Conservation (phyloP, 2,888 invertebrate species). For the Aphidoletes aphidimyza region DNA sequence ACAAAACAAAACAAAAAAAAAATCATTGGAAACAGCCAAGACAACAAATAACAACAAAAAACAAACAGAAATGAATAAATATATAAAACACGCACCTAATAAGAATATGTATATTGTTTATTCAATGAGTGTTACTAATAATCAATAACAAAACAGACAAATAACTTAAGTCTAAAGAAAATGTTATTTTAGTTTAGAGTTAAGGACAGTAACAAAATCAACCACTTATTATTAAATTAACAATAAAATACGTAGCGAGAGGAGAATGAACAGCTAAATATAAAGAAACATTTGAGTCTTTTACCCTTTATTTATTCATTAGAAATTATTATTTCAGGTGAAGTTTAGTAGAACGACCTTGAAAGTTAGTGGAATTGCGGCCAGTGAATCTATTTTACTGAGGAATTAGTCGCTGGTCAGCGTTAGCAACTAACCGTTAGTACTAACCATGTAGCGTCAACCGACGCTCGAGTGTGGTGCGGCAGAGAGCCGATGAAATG, state of each 20-base stretch:
- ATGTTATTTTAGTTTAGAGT: conserved; percentile 6
- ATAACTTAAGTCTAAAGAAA: conserved; percentile 39
- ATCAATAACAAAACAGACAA: conserved; percentile 21
- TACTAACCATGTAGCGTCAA: no score
- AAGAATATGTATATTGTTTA: conserved; percentile 50
- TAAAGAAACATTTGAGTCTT: neutral
- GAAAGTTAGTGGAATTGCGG: no score
- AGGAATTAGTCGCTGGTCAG: no score
- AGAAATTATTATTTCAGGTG: no score
- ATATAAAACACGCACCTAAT: neutral
- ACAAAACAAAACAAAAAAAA: no score
- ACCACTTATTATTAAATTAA: conserved; percentile 21
- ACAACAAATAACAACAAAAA: neutral
- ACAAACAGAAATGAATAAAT: neutral
- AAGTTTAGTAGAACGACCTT: no score
- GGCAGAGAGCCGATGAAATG: no score
- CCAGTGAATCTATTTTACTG: no score
- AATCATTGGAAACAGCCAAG: neutral
- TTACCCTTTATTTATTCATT: no score
- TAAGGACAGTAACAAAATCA: conserved; percentile 35
- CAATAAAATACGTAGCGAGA: conserved; percentile 8
- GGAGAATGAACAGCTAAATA: neutral
- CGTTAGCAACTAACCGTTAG: no score
- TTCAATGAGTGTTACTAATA: conserved; percentile 31
- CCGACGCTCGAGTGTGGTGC: no score